Evolutionary conservation across 2,888 invertebrate genomes (phyloP).

Genomic region (Blastobasis lacticolella): DNA sequence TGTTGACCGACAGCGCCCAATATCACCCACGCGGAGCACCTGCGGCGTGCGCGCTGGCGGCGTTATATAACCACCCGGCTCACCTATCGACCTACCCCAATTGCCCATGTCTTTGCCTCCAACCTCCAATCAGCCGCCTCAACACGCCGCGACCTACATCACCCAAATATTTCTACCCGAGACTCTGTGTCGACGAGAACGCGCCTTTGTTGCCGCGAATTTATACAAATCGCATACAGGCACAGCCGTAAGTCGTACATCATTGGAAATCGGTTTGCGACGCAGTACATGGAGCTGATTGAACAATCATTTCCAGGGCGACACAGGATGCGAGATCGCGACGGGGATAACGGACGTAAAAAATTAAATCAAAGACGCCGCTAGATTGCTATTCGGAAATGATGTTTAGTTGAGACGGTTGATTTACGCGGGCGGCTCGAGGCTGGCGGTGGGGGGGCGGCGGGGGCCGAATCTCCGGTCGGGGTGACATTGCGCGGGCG

Average conservation of each 20-base stretch:
- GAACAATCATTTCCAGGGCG: neutral
- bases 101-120: neutral
- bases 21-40: constrained; percentile 56
- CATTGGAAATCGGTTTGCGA: too few relatives aligned
- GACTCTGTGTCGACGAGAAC: too few relatives aligned
- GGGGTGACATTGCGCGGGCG: constrained; percentile 69
- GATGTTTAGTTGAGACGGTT: constrained; percentile 27
- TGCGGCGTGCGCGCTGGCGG: constrained; percentile 49
- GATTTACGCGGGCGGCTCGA: constrained; percentile 25
- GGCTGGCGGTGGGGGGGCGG: constrained; percentile 19
- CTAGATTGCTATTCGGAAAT: constrained; percentile 49
- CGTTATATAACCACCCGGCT: constrained; percentile 37
- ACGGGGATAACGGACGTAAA: neutral
- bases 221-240: too few relatives aligned
- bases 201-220: too few relatives aligned
- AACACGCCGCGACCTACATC: too few relatives aligned
- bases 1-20: constrained; percentile 68
- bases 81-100: constrained; percentile 44
- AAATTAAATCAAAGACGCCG: constrained; percentile 27
- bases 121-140: too few relatives aligned
- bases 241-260: too few relatives aligned
- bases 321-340: neutral
- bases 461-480: constrained; percentile 46
- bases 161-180: too few relatives aligned
- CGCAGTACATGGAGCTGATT: neutral